Base-by-base conservation (phyloP, 2,888 invertebrate genomes). In the Eueremaeus valkanovi region DNA sequence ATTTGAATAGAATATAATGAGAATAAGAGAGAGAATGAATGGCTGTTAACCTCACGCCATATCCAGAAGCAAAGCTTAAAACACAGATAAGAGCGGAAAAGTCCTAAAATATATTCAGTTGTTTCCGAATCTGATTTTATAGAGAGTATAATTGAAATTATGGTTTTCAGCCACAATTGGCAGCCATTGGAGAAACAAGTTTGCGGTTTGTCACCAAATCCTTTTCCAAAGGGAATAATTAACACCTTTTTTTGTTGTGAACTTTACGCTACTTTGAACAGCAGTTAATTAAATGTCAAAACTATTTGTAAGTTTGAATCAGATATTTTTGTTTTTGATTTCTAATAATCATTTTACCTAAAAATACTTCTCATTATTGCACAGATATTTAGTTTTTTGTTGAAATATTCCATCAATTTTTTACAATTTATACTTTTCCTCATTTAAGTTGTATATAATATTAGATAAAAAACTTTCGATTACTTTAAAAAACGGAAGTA, bases 1-100 rank as follows among this genome's bases (percentile, higher is more conserved):
- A 36, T 63, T 36, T 33, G 31, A 33, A 33, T 33, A 63, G 63
- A 63, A 16, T 21, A 58, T 58, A 31, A 31, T 58, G 16, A 21
- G 33, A 13, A 29, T 1, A 66, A 16, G 8, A 66, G n/a, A 11
- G 16, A 21, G n/a, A 66, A 66, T 21, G 36, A 40, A 40, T 66
- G 66, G 66, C 66, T 66, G 66, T 66, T 66, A 66, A 66, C 66
- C 66, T 66, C 66, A 40, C 66, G 36, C 40, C 66, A 66, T 40
- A 66, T n/a, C 31, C 21, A 21, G 5, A 40, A 66, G 36, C 18
- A 31, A 40, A 27, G 24, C 6, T 5, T 6, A 55, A 58, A 58
- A 31, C 11, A 18, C 13, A 18, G 31, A 58, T 29, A 29, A 24
- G 58, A 29, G 11, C 11, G 13, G 13, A 13, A 6, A 24, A 8